Conservation (phyloP, 2,888 invertebrate species). For the Xanthostigma xanthostigma region DNA sequence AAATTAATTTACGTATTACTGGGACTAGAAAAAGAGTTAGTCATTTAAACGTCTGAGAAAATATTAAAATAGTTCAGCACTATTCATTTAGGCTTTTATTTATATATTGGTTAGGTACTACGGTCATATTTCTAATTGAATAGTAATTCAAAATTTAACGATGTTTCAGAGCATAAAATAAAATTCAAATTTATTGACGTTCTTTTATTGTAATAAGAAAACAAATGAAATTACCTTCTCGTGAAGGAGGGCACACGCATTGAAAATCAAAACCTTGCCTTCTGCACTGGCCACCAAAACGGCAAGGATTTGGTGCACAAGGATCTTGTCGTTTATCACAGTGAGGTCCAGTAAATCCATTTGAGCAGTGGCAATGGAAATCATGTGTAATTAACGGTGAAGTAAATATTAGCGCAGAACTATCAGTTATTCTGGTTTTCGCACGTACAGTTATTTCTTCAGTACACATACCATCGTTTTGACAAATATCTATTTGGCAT, state of each 20-base stretch:
- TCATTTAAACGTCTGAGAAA: too few relatives aligned
- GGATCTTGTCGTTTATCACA: conserved; percentile 84
- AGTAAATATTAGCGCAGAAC: conserved; percentile 65
- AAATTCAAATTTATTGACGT: too few relatives aligned
- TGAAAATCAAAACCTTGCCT: conserved; percentile 71
- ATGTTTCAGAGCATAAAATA: too few relatives aligned
- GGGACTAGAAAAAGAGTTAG: too few relatives aligned
- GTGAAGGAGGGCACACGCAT: conserved; percentile 62
- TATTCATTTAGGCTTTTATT: too few relatives aligned
- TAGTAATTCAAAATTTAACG: too few relatives aligned
- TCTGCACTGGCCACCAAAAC: conserved; percentile 68
- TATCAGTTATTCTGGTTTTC: conserved; percentile 62
- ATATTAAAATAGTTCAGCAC: too few relatives aligned
- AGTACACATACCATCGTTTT: conserved; percentile 64
- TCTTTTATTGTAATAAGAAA: too few relatives aligned
- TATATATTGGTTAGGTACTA: too few relatives aligned
- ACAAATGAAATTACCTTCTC: conserved; percentile 36
- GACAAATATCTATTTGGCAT: conserved; percentile 55
- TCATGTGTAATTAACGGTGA: conserved; percentile 67
- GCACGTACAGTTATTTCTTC: conserved; percentile 53
- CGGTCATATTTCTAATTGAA: too few relatives aligned
- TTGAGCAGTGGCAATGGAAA: conserved; percentile 64
- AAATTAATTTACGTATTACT: too few relatives aligned
- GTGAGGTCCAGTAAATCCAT: conserved; percentile 67
- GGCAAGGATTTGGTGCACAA: conserved; percentile 79